Evolutionary conservation across 2,113 vertebrate species (phyloP).

Genomic region (Notiomystis cincta): DNA sequence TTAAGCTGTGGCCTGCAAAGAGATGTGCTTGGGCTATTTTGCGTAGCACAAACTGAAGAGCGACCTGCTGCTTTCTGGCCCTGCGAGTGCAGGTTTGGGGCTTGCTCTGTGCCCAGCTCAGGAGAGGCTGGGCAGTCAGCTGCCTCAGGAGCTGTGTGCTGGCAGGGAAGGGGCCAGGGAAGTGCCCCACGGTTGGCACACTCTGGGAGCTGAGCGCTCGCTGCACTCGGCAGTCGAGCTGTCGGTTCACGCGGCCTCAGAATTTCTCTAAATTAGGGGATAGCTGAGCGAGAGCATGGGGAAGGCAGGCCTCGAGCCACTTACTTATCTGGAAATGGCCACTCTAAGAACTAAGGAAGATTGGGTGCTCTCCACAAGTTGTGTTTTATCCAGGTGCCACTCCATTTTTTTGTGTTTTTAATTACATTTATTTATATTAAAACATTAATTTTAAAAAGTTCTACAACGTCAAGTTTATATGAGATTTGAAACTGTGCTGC

Average conservation of each 20-base stretch:
- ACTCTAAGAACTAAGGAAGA: background rate
- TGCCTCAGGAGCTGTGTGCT: slow-evolving; percentile 18
- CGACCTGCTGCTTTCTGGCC: slow-evolving; percentile 32
- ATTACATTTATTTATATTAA: slow-evolving; percentile 72
- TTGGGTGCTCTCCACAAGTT: slow-evolving; percentile 53
- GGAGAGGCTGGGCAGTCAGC: slow-evolving; percentile 10
- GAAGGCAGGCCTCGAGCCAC: background rate
- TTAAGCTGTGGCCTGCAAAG: slow-evolving; percentile 26
- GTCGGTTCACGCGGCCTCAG: background rate
- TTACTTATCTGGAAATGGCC: background rate
- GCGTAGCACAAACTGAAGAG: slow-evolving; percentile 12
- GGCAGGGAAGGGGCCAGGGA: background rate
- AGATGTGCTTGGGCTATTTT: slow-evolving; percentile 16
- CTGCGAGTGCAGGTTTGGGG: background rate
- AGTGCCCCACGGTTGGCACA: background rate
- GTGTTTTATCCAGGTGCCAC: slow-evolving; percentile 72
- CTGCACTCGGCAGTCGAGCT: background rate
- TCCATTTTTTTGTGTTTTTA: slow-evolving; percentile 66
- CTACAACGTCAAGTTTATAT: background rate
- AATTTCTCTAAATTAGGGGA: background rate
- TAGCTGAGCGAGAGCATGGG: background rate
- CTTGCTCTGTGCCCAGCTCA: background rate
- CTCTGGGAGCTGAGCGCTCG: background rate
- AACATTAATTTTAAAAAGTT: slow-evolving; percentile 39
- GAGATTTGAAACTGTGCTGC: slow-evolving; percentile 45